Base-by-base conservation (phyloP, 2,113 vertebrate genomes). In the Piaya cayana region DNA sequence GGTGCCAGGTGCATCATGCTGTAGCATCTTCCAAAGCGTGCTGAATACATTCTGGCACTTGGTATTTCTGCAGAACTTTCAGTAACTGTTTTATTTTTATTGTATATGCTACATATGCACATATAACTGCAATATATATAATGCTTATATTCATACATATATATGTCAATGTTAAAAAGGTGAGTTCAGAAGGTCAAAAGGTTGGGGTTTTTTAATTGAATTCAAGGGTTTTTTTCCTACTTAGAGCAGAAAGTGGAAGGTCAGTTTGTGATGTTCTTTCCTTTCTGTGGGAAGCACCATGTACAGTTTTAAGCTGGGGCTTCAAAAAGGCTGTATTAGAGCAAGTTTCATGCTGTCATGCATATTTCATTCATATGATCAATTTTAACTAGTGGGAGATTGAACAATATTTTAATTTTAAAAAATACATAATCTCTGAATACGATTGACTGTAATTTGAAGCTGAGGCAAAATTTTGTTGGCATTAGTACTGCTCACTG, bases 401-500 rank as follows among this genome's bases (percentile, higher is more conserved):
- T 20, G 76, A 93, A 82, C 18, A 60, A 80, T 42, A 39, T 69
- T 60, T 42, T 62, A 26, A 69, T 88, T 49, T 52, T 45, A 12
- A 93, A 86, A 77, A 56, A 69, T 9, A 65, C 2, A 79, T 29
- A 69, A 50, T 37, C 58, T 95, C 50, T 83, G 45, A 95, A 90
- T 2, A 1, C 63, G 75, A 94, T 82, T 91, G 77, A 84, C 45
- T 58, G 12, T 90, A 91, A 93, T 47, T 93, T 70, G 93, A 95
- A 96, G 27, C 78, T 69, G 45, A 96, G 58, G 32, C 60, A 81
- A 95, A 89, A 80, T 82, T 82, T 34, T 86, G 20, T 79, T 79
- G 36, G 70, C 86, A 69, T 69, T 79, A 89, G 42, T 94, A 59
- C 68, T 89, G 37, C 29, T 52, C 86, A 45, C 77, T 42, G 17